Evolutionary conservation across 2,888 invertebrate genomes (phyloP).

Genomic region (Drosophila vallismaia): DNA sequence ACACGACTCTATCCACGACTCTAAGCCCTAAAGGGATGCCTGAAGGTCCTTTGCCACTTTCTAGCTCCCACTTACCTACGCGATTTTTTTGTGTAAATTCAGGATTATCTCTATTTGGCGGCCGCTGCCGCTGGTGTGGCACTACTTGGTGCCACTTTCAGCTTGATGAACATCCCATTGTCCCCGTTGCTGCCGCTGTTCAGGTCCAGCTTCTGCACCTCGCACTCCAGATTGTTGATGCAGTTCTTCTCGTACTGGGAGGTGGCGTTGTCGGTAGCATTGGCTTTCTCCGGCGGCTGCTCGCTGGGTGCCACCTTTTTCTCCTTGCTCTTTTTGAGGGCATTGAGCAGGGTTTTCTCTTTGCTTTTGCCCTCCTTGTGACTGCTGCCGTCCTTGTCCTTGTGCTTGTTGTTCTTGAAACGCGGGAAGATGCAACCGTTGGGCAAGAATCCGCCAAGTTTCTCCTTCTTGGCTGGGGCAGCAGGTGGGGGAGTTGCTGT

Average conservation of each 20-base stretch:
- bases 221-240: slow-evolving; percentile 81
- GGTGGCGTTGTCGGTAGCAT: slow-evolving; percentile 58
- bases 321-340: slow-evolving; percentile 82
- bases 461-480: slow-evolving; percentile 82
- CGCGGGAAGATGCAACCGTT: slow-evolving; percentile 84
- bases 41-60: slow-evolving; percentile 11
- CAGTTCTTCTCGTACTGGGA: slow-evolving; percentile 82
- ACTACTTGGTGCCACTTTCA: slow-evolving; percentile 77
- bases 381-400: slow-evolving; percentile 81
- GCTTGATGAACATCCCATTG: slow-evolving; percentile 81
- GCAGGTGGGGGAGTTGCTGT: slow-evolving; percentile 51
- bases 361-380: slow-evolving; percentile 80
- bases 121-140: slow-evolving; percentile 72
- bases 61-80: slow-evolving; percentile 54
- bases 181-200: slow-evolving; percentile 76
- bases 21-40: slow-evolving; percentile 43
- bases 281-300: slow-evolving; percentile 50
- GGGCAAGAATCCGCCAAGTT: slow-evolving; percentile 83
- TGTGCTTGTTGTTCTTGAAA: slow-evolving; percentile 83
- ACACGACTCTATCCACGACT: slow-evolving; percentile 61
- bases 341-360: slow-evolving; percentile 82
- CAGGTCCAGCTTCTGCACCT: slow-evolving; percentile 83
- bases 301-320: slow-evolving; percentile 79
- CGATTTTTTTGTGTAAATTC: slow-evolving; percentile 29
- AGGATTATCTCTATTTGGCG: slow-evolving; percentile 54